phyloP scores from a whole-genome alignment of 2,888 invertebrate genomes.

The Aphodius granarius region DNA sequence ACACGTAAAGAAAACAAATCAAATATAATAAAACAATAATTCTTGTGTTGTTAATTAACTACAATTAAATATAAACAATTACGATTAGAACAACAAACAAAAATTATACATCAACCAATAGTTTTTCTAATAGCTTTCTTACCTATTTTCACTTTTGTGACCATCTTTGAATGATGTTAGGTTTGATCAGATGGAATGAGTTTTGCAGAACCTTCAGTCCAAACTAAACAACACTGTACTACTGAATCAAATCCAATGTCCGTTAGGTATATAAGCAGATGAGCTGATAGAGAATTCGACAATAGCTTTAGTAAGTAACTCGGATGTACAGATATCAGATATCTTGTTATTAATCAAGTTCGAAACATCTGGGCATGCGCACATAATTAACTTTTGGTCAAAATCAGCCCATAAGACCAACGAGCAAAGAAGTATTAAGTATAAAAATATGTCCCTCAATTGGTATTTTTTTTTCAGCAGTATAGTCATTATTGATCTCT shows the following conservation, averaged over 20 bases:
- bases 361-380: neutral
- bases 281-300: neutral
- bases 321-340: neutral
- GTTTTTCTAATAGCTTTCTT: too few species aligned
- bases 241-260: neutral
- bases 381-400: too few species aligned
- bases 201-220: neutral
- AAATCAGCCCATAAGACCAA: too few species aligned
- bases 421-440: too few species aligned
- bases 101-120: too few species aligned
- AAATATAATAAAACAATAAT: too few species aligned
- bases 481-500: too few species aligned
- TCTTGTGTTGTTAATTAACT: neutral
- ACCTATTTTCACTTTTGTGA: neutral
- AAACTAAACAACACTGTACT: neutral
- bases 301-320: neutral
- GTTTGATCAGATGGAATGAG: too few species aligned
- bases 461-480: too few species aligned
- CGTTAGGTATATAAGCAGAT: neutral
- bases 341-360: neutral
- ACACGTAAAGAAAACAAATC: too few species aligned
- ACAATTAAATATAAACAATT: neutral
- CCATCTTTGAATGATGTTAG: neutral
- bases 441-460: too few species aligned
- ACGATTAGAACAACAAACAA: too few species aligned